phyloP scores from a whole-genome alignment of 64 coral and sea anemone species.

The Pocillopora verrucosa region DNA sequence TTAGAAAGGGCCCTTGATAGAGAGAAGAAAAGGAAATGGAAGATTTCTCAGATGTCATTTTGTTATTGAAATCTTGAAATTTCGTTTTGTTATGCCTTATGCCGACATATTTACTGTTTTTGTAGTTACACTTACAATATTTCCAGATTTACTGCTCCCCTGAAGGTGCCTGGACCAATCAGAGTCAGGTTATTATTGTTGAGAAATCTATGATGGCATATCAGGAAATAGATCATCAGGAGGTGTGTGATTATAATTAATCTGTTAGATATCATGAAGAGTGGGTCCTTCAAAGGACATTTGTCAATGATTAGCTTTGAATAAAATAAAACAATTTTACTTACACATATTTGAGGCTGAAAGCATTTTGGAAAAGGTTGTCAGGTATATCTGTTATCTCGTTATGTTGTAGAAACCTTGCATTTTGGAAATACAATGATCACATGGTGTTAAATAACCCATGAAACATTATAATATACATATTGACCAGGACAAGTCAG shows the following conservation, averaged over 20 bases:
- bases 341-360: constrained; percentile 43
- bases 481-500: no score
- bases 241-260: neutral
- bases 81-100: neutral
- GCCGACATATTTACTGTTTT: no score
- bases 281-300: no score
- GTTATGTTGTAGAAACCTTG: constrained; percentile 56
- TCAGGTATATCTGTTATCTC: constrained; percentile 32
- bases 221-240: neutral
- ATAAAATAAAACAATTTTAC: neutral
- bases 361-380: constrained; percentile 26
- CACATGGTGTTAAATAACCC: no score
- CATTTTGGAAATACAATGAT: neutral
- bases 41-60: neutral
- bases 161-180: constrained; percentile 19
- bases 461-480: no score
- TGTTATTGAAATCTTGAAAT: neutral
- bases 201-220: constrained; percentile 15
- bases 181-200: constrained; percentile 36
- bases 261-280: no score
- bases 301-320: neutral
- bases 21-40: neutral
- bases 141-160: constrained; percentile 32
- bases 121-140: constrained; percentile 29
- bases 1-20: constrained; percentile 14